Evolutionary conservation across 92 coral and sea anemone species (phyloP).

Genomic region (Umimayanthus chanpuru): DNA sequence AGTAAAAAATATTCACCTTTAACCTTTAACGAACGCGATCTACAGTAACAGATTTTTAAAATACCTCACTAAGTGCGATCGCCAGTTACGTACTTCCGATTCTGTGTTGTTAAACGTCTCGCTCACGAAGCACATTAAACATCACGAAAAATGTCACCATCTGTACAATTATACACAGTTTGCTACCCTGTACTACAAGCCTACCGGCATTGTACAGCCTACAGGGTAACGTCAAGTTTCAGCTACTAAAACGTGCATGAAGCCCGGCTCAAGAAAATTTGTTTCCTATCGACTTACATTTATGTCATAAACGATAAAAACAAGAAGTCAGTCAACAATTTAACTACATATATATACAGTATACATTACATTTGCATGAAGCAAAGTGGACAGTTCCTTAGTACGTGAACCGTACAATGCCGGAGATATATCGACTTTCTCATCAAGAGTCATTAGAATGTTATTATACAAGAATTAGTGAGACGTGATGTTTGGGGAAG

Average conservation of each 20-base stretch:
- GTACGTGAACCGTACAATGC: background rate
- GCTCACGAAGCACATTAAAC: background rate
- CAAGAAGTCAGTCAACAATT: no score
- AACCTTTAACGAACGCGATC: no score
- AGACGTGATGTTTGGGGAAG: background rate
- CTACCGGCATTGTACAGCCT: background rate
- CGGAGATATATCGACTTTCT: background rate
- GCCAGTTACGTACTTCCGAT: background rate
- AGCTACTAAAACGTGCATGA: no score
- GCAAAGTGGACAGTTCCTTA: background rate
- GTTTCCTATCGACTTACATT: background rate
- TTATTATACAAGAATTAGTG: background rate
- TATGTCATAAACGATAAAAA: background rate
- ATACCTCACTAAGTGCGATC: no score
- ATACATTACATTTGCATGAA: background rate
- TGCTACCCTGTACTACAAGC: background rate
- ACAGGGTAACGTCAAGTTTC: background rate
- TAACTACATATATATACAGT: no score
- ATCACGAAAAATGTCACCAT: background rate
- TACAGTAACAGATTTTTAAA: no score
- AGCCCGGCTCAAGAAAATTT: background rate
- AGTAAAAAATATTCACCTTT: no score
- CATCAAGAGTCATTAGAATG: background rate
- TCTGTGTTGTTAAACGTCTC: background rate
- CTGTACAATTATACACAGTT: no score